Percentiles rank a stretch among this genome's conserved stretches.
Evolutionary conservation across 2,113 vertebrate genomes (phyloP).

Genomic region (Actinemys pallida): DNA sequence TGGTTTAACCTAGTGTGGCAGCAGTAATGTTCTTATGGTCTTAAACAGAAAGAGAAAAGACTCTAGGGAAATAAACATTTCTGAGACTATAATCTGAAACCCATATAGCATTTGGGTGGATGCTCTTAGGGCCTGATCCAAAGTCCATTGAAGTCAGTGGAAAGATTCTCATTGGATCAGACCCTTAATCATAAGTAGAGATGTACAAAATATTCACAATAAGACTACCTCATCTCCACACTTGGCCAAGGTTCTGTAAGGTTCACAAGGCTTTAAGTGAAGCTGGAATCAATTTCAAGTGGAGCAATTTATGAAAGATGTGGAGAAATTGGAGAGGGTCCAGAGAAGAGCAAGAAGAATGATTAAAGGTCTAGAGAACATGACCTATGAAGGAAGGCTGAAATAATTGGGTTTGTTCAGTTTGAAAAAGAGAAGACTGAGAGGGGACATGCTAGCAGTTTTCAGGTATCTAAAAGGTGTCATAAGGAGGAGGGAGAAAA

Average conservation of each 20-base stretch:
- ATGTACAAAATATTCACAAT: neutral
- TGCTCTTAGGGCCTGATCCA: neutral
- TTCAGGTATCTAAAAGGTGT: too few species aligned
- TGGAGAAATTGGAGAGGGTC: too few species aligned
- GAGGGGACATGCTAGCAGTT: too few species aligned
- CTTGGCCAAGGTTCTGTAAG: neutral
- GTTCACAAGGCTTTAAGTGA: neutral
- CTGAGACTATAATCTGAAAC: neutral
- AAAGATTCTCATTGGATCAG: neutral
- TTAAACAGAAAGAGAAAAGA: neutral
- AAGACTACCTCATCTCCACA: accelerated
- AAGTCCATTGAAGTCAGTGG: neutral
- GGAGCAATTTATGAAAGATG: neutral
- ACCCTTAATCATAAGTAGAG: neutral
- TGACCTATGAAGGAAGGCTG: too few species aligned
- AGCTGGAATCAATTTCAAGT: neutral
- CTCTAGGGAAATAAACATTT: neutral
- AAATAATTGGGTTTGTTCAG: too few species aligned
- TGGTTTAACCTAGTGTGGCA: neutral
- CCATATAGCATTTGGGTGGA: accelerated
- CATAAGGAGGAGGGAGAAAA: too few species aligned
- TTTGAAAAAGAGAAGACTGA: too few species aligned
- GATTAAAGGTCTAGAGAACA: too few species aligned
- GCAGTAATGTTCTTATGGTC: neutral
- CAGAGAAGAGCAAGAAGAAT: too few species aligned